Conservation (phyloP, 2,888 invertebrate species). For the Lucinisca nassula region DNA sequence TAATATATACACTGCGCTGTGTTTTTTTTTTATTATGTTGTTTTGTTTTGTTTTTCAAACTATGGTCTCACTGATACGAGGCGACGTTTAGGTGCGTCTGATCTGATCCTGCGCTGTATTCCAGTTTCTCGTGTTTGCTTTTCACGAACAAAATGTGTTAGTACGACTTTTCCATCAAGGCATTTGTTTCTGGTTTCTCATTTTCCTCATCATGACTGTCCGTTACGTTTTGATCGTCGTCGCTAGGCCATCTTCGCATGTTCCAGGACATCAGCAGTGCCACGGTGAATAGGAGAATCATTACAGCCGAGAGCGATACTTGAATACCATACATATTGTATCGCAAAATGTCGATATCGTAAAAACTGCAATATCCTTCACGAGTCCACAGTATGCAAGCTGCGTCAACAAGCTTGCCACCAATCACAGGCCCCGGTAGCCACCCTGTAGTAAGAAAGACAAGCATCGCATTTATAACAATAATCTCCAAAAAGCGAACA, state of each 20-base stretch:
- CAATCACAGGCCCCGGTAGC: slow-evolving; percentile 75
- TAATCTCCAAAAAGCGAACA: too few relatives aligned
- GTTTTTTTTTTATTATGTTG: too few relatives aligned
- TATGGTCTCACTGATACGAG: too few relatives aligned
- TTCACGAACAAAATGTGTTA: too few relatives aligned
- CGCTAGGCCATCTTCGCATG: slow-evolving; percentile 44
- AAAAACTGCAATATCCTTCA: slow-evolving; percentile 74
- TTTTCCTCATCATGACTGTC: not conserved
- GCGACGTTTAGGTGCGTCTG: too few relatives aligned
- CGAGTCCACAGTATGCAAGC: slow-evolving; percentile 72
- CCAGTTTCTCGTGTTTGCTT: too few relatives aligned
- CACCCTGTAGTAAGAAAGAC: not conserved
- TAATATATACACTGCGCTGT: too few relatives aligned
- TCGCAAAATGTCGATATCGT: slow-evolving; percentile 69
- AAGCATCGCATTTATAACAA: too few relatives aligned
- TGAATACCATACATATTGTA: slow-evolving; percentile 43
- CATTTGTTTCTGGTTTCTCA: not conserved
- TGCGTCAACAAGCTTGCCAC: slow-evolving; percentile 73
- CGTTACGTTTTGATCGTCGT: not conserved
- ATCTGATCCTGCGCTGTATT: too few relatives aligned
- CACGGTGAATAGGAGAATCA: slow-evolving; percentile 11
- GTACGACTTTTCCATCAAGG: not conserved
- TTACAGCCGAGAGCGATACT: not conserved
- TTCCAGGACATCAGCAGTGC: slow-evolving; percentile 30
- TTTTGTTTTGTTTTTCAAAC: too few relatives aligned